A percentile compares a stretch with the other conserved stretches of the same genome.
These are phyloP conservation scores for Sinodicranocentrus sp. DNA, from an alignment of 2,888 invertebrate genomes.

Conservation along the genomic window DNA sequence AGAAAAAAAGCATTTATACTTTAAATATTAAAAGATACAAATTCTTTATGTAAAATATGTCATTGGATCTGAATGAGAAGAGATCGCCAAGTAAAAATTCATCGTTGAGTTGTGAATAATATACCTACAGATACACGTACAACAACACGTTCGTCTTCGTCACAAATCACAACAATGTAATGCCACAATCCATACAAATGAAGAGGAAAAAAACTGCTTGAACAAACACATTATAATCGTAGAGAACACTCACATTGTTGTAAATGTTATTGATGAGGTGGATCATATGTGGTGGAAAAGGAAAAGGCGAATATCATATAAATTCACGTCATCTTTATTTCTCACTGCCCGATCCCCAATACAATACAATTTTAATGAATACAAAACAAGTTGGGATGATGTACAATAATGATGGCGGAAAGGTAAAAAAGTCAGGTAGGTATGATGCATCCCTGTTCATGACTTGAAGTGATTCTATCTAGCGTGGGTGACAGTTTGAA, in stretches of 20 bases:
- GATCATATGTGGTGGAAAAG: conserved; percentile 9
- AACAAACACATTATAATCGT: background rate
- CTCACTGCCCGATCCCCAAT: background rate
- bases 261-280: background rate
- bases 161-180: background rate
- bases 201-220: background rate
- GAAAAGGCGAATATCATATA: conserved; percentile 25
- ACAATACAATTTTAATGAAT: background rate
- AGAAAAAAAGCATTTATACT: background rate
- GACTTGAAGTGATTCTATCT: too few relatives aligned
- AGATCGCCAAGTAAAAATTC: conserved; percentile 25
- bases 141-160: background rate
- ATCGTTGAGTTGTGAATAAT: background rate
- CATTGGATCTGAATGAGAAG: conserved; percentile 7
- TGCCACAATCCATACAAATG: background rate
- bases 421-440: background rate
- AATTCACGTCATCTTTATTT: background rate
- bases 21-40: background rate
- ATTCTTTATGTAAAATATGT: background rate
- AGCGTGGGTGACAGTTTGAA: background rate
- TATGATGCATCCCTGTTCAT: background rate
- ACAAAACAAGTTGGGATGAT: background rate
- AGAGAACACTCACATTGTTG: too few relatives aligned
- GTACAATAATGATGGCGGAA: background rate
- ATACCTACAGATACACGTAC: background rate